Conservation (phyloP, 2,888 invertebrate species). For the Malachius bipustulatus region DNA sequence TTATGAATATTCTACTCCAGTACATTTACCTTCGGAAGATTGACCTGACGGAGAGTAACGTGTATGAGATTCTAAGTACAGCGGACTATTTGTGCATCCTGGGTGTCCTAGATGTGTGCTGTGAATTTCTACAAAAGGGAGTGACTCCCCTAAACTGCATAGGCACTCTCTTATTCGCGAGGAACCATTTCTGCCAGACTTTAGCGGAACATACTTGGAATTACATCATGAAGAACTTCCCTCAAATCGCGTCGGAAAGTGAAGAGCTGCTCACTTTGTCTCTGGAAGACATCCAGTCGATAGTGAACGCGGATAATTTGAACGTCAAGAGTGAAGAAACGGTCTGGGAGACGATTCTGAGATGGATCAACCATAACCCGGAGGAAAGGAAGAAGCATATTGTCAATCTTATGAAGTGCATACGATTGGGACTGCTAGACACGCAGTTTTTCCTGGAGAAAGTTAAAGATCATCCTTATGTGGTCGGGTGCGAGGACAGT, state of each 20-base stretch:
- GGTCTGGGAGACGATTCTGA: constrained; percentile 75
- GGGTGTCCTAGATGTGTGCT: constrained; percentile 70
- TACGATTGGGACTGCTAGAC: constrained; percentile 71
- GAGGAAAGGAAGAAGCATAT: constrained; percentile 61
- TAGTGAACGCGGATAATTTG: constrained; percentile 72
- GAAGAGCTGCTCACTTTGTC: constrained; percentile 62
- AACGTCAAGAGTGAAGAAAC: constrained; percentile 80
- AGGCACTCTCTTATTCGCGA: constrained; percentile 73
- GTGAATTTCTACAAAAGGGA: constrained; percentile 56
- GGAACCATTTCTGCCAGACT: constrained; percentile 60
- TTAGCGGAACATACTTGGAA: constrained; percentile 50
- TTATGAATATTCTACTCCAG: constrained; percentile 67
- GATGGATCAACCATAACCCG: constrained; percentile 76
- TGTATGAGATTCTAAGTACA: constrained; percentile 66
- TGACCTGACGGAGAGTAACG: constrained; percentile 64
- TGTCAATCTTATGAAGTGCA: constrained; percentile 66
- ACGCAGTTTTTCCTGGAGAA: constrained; percentile 84
- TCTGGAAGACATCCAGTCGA: constrained; percentile 58
- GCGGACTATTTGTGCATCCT: constrained; percentile 82
- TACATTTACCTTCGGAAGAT: constrained; percentile 76
- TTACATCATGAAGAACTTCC: constrained; percentile 57
- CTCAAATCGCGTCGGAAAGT: constrained; percentile 58
- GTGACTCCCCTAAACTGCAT: constrained; percentile 71
- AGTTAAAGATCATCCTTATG: constrained; percentile 79
- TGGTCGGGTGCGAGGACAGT: constrained; percentile 69